Base-by-base conservation (phyloP, 2,888 invertebrate genomes). In the Neuroscelio doddi region DNA sequence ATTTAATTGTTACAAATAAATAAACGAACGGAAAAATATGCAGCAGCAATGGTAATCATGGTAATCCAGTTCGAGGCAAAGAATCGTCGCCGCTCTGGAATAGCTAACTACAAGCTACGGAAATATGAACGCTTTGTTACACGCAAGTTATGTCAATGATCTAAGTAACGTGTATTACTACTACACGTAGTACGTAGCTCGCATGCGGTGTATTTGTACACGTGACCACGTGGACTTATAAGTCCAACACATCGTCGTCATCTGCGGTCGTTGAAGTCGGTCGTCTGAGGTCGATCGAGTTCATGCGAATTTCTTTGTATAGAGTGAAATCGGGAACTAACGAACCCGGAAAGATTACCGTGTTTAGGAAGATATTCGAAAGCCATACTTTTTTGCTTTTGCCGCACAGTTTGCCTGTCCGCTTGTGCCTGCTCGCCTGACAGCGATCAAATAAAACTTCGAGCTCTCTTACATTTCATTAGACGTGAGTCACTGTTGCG, bases 261-360 rank as follows among this genome's bases (percentile, higher is more conserved):
- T 78, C 77, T 75, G 78, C 76, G 77, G 76, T 75, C 72, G 73
- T 78, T 73, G 71, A 80, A 80, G 80, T 80, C 78, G 79, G 79
- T 76, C 78, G 79, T 71, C 72, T 70, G 78, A 80, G 79, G 81
- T 80, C 80, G 80, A 66, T 34, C 69, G 78, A 78, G 80, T 81
- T 80, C 80, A 80, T 71, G 71, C 66, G 68, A 70, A 63, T 49
- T 56, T 61, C 56, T 58, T 57, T 21, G 39, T 42, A 29, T 30
- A 10, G 42, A 50, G 65, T 56, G 65, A 65, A 68, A 68, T 68
- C 64, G 51, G 56, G 51, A 30, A 44, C 26, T 59, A n/a, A 58
- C 61, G 56, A 61, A 30, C 49, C 44, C 45, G 51, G 62, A 55
- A 53, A 39, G 49, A 53, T 36, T 46, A 17, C 21, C 49, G 62